A percentile compares a stretch with the other conserved stretches of the same genome.
Conservation (phyloP, 1,140 invertebrate species). For the Megathymus violae region DNA sequence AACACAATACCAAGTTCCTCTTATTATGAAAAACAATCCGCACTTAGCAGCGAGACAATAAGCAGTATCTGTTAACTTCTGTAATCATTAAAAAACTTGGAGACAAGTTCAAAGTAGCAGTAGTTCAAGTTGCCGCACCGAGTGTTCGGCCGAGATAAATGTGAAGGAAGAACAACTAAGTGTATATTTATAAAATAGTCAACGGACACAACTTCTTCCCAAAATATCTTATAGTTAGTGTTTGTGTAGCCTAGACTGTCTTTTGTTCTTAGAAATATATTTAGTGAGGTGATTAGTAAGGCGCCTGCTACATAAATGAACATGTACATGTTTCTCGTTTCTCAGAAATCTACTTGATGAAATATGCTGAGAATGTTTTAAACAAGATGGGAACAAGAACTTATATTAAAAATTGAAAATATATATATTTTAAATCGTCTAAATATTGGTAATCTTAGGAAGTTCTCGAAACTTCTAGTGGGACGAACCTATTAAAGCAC, state of each 20-base stretch:
- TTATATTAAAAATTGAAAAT: too few species aligned
- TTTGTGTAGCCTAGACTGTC: constrained; percentile 8
- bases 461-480: too few species aligned
- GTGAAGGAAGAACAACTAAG: constrained; percentile 47
- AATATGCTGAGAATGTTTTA: too few species aligned
- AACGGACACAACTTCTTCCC: constrained; percentile 29
- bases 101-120: constrained; percentile 37
- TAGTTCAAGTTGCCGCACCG: constrained; percentile 33
- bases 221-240: constrained; percentile 20
- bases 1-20: too few species aligned
- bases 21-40: too few species aligned
- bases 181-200: constrained; percentile 58
- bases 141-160: constrained; percentile 60
- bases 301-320: too few species aligned
- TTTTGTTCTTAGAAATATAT: background rate
- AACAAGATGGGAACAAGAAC: too few species aligned
- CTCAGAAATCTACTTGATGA: too few species aligned
- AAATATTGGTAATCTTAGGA: too few species aligned
- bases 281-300: background rate
- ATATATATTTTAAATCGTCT: too few species aligned
- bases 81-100: constrained; percentile 5
- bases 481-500: too few species aligned
- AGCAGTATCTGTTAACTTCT: background rate
- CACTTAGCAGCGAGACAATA: background rate
- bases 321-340: too few species aligned